phyloP scores from a whole-genome alignment of 2,113 vertebrate genomes.

The Oncorhynchus kisutch region DNA sequence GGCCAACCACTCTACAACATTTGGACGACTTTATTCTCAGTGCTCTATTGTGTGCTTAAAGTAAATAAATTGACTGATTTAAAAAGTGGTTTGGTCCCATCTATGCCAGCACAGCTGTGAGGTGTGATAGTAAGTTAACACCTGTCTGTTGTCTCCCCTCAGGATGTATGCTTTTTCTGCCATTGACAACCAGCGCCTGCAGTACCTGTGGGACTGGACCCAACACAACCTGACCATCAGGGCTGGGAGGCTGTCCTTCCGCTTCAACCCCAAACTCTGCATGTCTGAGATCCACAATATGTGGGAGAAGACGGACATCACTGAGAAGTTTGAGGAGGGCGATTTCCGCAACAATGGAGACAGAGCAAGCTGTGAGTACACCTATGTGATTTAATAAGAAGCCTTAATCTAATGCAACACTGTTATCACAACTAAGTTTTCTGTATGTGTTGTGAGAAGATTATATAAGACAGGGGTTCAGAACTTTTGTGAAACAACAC shows the following conservation, averaged over 20 bases:
- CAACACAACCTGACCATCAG: slow-evolving; percentile 93
- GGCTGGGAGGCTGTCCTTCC: slow-evolving; percentile 90
- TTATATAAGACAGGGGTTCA: neutral
- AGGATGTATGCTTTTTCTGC: slow-evolving; percentile 93
- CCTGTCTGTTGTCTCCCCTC: slow-evolving; percentile 5
- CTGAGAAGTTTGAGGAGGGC: slow-evolving; percentile 82
- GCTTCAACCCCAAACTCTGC: slow-evolving; percentile 92
- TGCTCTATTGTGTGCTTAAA: slow-evolving; percentile 6
- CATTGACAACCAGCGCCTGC: slow-evolving; percentile 93
- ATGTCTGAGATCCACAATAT: slow-evolving; percentile 93
- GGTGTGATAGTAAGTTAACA: neutral
- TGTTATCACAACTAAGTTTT: no score
- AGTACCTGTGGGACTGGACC: slow-evolving; percentile 95
- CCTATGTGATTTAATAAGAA: no score
- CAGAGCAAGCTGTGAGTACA: slow-evolving; percentile 92
- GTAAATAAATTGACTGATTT: neutral
- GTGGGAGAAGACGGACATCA: slow-evolving; percentile 87
- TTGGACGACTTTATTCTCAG: neutral
- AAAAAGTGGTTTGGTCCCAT: neutral
- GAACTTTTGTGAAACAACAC: no score
- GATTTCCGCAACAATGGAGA: slow-evolving; percentile 93
- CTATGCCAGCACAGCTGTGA: slow-evolving; percentile 11
- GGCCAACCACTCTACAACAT: neutral
- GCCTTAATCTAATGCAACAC: no score
- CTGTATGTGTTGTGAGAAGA: no score